Base-by-base conservation (phyloP, 92 coral and sea anemone genomes). In the Heteractis magnifica region DNA sequence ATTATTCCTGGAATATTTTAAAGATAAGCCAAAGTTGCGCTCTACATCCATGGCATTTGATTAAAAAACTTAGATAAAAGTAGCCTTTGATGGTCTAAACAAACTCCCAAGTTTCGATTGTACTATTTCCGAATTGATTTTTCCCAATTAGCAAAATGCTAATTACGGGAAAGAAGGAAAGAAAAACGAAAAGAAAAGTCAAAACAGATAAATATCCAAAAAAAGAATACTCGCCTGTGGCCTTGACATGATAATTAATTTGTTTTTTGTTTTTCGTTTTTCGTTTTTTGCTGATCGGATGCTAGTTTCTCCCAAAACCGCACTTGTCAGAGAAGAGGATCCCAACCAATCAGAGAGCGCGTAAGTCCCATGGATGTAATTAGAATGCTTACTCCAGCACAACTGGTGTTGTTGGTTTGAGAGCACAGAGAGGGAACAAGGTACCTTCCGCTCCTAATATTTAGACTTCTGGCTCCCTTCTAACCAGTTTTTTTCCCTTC, bases 381-480 rank as follows among this genome's bases (percentile, higher is more conserved):
- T 93, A 93, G 97, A 93, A 93, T 91, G 94, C 93, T 92, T 89
- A 94, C 98, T 94, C 91, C 90, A 87, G 90, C 97, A 89, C 94
- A 91, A 93, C 92, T 93, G 92, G 93, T 91, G 94, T 93, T 93
- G 94, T 93, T 93, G 94, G 97, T 90, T 64, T 79, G 90, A 82
- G 77, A 82, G 85, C 86, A 85, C 88, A 85, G 83, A 78, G 87
- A 78, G 89, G 79, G 90, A 72, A 85, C 93, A 89, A 52, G 89
- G 94, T 71, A 49, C 23, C 14, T 75, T 81, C 60, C 56, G 87
- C 73, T 74, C 72, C 58, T 59, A 52, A 58, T 19, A 51, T 48
- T 81, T 68, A 8, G 73, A 56, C 18, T 68, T 15, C 73, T 81
- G 21, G 19, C 49, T 64, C 65, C 48, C 53, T 56, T 52, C n/a